Conservation (phyloP, 2,888 invertebrate species). For the Ormyrus nitidulus region DNA sequence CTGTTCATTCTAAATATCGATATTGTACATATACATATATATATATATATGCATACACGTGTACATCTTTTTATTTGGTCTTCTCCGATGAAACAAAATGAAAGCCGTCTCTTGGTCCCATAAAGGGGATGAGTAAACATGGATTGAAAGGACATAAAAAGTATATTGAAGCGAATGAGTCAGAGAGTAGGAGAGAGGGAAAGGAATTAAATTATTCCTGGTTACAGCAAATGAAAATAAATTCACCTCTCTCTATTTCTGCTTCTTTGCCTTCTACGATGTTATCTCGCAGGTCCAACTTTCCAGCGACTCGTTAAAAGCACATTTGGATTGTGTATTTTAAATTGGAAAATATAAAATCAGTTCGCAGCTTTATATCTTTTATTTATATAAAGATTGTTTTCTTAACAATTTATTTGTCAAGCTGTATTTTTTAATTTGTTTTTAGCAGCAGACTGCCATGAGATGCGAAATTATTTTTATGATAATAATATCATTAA, state of each 20-base stretch:
- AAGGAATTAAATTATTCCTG: constrained; percentile 24
- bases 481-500: no score
- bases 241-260: constrained; percentile 22
- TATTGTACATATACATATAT: background rate
- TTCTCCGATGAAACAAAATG: constrained; percentile 36
- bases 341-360: no score
- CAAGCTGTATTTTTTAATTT: no score
- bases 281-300: no score
- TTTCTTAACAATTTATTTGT: no score
- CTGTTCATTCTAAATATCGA: background rate
- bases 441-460: no score
- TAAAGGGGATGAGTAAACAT: constrained; percentile 33
- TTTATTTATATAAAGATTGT: no score
- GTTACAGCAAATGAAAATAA: constrained; percentile 33
- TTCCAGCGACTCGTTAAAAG: no score
- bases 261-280: background rate
- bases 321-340: no score
- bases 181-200: background rate
- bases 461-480: no score
- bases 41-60: background rate
- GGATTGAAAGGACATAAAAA: constrained; percentile 45
- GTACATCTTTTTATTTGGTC: constrained; percentile 15
- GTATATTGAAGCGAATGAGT: constrained; percentile 32
- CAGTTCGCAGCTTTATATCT: no score
- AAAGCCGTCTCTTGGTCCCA: constrained; percentile 22